These are phyloP conservation scores for Cinclus cinclus DNA, from an alignment of 2,113 vertebrate species.

Conservation along the genomic window DNA sequence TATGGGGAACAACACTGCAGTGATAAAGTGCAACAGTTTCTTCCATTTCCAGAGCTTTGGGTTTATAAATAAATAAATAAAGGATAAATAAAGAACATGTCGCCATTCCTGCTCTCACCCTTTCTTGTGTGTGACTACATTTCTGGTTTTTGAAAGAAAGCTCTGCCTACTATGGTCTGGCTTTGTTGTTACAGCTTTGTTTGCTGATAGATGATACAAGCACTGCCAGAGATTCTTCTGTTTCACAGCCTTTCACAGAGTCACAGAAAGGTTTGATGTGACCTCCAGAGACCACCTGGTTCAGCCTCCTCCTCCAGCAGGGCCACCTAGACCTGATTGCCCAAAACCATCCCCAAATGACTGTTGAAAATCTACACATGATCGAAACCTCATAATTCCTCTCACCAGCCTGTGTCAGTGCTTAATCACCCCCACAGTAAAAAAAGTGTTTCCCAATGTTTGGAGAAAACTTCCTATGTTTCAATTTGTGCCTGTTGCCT, in stretches of 20 bases:
- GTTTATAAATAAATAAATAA: background rate
- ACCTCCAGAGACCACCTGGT: background rate
- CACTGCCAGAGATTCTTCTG: background rate
- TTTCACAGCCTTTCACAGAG: background rate
- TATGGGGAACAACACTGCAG: background rate
- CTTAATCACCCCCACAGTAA: background rate
- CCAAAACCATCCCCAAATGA: background rate
- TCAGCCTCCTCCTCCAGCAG: background rate
- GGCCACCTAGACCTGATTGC: background rate
- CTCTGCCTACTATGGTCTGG: background rate
- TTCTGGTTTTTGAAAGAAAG: background rate
- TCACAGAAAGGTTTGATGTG: background rate
- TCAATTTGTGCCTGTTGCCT: background rate
- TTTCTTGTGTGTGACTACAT: background rate
- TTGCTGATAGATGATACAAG: background rate
- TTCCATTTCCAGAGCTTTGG: background rate
- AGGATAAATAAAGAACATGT: background rate
- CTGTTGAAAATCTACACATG: background rate
- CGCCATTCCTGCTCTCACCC: background rate
- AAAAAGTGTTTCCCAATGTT: background rate
- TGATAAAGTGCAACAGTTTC: background rate
- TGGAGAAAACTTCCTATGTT: background rate
- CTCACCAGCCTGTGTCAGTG: background rate
- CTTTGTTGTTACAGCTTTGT: background rate
- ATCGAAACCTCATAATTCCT: background rate